phyloP scores from a whole-genome alignment of 2,888 invertebrate species.

The Cetonia aurata region DNA sequence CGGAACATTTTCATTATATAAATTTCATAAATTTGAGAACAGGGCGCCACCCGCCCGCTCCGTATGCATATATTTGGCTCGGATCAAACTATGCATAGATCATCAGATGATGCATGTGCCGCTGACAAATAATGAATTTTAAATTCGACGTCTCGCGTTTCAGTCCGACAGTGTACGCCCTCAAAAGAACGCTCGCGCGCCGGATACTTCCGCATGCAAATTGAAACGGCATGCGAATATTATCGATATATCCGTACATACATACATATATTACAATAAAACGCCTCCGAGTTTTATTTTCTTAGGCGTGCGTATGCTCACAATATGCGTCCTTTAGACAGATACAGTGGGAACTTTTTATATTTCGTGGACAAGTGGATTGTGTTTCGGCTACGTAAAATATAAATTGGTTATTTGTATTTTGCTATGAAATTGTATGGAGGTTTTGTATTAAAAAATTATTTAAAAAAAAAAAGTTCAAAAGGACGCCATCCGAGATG shows the following conservation, averaged over 20 bases:
- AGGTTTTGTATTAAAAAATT: no score
- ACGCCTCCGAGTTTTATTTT: constrained; percentile 8
- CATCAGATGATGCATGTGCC: constrained; percentile 52
- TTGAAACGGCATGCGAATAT: constrained; percentile 34
- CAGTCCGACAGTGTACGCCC: constrained; percentile 7
- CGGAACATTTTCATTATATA: constrained; percentile 48
- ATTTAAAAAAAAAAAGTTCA: no score
- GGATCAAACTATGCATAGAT: constrained; percentile 51
- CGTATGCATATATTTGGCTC: constrained; percentile 39
- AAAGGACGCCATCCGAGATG: no score
- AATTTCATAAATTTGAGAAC: constrained; percentile 49
- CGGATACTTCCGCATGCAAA: constrained; percentile 38
- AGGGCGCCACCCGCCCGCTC: constrained; percentile 24
- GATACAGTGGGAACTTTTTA: constrained; percentile 4
- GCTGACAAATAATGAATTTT: constrained; percentile 53
- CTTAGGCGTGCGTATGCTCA: background rate
- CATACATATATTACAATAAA: background rate
- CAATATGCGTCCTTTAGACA: constrained; percentile 14
- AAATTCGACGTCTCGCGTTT: constrained; percentile 43
- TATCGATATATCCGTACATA: constrained; percentile 36
- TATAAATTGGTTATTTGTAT: constrained; percentile 16
- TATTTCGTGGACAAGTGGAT: background rate
- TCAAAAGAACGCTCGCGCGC: constrained; percentile 32
- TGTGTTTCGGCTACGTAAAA: constrained; percentile 9
- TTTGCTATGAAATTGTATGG: no score